Conservation (phyloP, 2,888 invertebrate species). For the Venusia cambrica region DNA sequence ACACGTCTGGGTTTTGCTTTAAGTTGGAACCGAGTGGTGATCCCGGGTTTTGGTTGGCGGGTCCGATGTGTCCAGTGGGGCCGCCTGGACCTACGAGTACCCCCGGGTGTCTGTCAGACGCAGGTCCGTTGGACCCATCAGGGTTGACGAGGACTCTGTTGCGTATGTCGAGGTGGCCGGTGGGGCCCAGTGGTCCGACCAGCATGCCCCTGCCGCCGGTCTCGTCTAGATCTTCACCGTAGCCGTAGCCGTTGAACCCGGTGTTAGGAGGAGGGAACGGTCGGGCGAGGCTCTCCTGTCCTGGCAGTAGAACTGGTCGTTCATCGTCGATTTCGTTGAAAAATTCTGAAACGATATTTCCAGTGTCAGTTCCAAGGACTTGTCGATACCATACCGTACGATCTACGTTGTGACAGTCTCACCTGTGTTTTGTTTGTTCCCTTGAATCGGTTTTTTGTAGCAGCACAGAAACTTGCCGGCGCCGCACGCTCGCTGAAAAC, state of each 20-base stretch:
- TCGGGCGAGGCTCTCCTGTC: constrained; percentile 36
- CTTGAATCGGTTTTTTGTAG: constrained; percentile 60
- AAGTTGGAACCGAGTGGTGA: constrained; percentile 64
- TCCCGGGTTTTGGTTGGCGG: constrained; percentile 18
- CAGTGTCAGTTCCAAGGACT: too few relatives aligned
- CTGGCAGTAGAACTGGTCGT: constrained; percentile 50
- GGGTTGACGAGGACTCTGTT: constrained; percentile 34
- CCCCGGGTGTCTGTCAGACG: constrained; percentile 28
- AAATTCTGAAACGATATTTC: constrained; percentile 58
- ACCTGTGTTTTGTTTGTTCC: constrained; percentile 44
- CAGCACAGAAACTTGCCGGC: constrained; percentile 84
- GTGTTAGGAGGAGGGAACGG: constrained; percentile 40
- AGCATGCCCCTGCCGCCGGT: constrained; percentile 28
- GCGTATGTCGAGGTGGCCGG: constrained; percentile 34
- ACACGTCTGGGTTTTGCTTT: constrained; percentile 38
- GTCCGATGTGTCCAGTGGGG: constrained; percentile 43
- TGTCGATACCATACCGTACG: too few relatives aligned
- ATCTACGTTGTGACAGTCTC: too few relatives aligned
- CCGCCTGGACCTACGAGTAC: constrained; percentile 69
- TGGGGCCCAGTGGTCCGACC: constrained; percentile 44
- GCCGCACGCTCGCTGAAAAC: constrained; percentile 82
- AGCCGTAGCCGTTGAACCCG: constrained; percentile 25
- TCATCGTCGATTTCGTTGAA: constrained; percentile 65
- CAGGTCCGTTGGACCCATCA: constrained; percentile 39
- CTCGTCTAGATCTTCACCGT: constrained; percentile 27